These are phyloP conservation scores for Poeciliopsis occidentalis DNA, from an alignment of 2,113 vertebrate species.

Conservation along the genomic window DNA sequence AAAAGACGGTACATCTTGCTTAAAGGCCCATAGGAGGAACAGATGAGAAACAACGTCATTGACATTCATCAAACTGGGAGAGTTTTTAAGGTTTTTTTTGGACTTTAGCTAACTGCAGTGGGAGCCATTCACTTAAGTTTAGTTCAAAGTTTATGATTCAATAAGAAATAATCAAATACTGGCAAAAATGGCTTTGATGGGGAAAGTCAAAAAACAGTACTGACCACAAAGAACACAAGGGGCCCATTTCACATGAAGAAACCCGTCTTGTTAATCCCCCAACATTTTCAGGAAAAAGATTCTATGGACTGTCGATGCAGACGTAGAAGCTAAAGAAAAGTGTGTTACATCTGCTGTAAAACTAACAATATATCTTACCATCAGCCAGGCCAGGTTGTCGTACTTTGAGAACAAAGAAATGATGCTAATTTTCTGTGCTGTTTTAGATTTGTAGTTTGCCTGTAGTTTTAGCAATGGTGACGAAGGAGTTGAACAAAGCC, in stretches of 20 bases:
- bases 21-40: no score
- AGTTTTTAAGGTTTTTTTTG: not conserved
- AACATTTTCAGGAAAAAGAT: not conserved
- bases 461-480: no score
- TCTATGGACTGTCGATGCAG: not conserved
- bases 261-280: not conserved
- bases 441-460: no score
- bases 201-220: not conserved
- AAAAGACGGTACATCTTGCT: no score
- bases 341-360: not conserved
- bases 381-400: not conserved
- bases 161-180: not conserved
- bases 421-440: no score
- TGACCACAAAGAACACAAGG: not conserved
- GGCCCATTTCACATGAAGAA: not conserved
- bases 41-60: no score
- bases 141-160: not conserved
- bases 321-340: not conserved
- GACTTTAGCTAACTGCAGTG: not conserved
- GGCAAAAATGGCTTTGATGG: not conserved
- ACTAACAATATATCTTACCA: not conserved
- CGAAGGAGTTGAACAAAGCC: no score
- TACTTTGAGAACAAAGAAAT: not conserved
- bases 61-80: no score
- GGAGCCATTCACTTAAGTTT: not conserved